Evolutionary conservation across 1,140 invertebrate species (phyloP).

Genomic region (Pygmarrhopalites habei): DNA sequence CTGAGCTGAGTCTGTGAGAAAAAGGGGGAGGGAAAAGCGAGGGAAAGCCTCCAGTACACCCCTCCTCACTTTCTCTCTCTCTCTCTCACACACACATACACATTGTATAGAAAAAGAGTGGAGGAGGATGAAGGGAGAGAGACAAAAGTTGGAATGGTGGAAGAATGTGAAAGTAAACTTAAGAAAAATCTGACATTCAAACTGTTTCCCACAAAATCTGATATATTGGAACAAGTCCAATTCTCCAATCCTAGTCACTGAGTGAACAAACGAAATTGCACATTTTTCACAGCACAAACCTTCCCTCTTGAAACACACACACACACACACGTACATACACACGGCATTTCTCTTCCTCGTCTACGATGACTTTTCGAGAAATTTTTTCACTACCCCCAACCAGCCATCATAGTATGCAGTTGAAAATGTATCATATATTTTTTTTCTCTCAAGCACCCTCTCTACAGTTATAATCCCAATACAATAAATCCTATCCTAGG

Average conservation of each 20-base stretch:
- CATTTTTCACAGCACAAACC: conserved; percentile 20
- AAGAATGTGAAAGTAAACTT: conserved; percentile 30
- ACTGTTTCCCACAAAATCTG: conserved; percentile 29
- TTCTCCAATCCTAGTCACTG: conserved; percentile 19
- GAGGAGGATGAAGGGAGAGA: too few species aligned
- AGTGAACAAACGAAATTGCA: conserved; percentile 28
- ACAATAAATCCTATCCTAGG: too few species aligned
- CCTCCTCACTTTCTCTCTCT: background rate
- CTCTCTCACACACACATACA: background rate
- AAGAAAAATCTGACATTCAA: conserved; percentile 33
- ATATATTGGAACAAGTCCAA: conserved; percentile 34
- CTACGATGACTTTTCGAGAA: too few species aligned
- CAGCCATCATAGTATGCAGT: too few species aligned
- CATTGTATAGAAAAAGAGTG: too few species aligned
- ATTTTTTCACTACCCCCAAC: too few species aligned
- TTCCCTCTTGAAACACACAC: too few species aligned
- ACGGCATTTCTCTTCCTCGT: too few species aligned
- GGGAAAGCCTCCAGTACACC: background rate
- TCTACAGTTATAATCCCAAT: too few species aligned
- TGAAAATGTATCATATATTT: too few species aligned
- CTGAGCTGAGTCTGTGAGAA: background rate
- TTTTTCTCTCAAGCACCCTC: too few species aligned
- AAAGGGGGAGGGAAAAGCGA: background rate
- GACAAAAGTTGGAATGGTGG: conserved; percentile 15
- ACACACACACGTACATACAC: too few species aligned